Conservation (phyloP, 2,797 vertebrate species). For the Epinephelus awoara region DNA sequence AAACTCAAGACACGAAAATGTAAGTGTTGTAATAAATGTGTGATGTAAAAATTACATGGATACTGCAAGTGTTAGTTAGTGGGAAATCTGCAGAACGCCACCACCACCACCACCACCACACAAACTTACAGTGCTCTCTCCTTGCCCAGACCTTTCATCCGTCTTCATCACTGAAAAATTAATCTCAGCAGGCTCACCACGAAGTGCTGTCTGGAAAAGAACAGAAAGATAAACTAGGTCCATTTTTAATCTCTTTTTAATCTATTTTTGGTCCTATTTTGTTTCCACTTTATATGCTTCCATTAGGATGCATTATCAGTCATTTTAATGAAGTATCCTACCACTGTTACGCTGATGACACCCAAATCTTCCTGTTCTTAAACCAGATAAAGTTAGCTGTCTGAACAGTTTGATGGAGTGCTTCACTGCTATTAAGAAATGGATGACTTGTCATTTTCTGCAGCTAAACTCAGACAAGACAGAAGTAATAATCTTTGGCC, state of each 20-base stretch:
- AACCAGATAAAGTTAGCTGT: too few relatives aligned
- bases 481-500: too few relatives aligned
- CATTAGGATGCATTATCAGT: too few relatives aligned
- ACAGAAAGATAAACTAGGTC: background rate
- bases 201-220: constrained; percentile 87
- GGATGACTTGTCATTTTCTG: too few relatives aligned
- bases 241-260: background rate
- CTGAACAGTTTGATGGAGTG: too few relatives aligned
- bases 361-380: too few relatives aligned
- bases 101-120: background rate
- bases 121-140: constrained; percentile 91
- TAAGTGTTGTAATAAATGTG: background rate
- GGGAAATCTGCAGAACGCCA: background rate
- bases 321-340: too few relatives aligned
- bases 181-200: constrained; percentile 91
- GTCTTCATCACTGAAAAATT: constrained; percentile 95
- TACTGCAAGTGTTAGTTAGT: background rate
- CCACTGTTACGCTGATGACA: too few relatives aligned
- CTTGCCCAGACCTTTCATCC: constrained; percentile 88
- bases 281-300: too few relatives aligned
- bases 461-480: too few relatives aligned
- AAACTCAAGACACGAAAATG: background rate
- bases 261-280: background rate
- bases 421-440: too few relatives aligned
- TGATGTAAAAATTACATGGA: background rate